phyloP scores from a whole-genome alignment of 2,113 vertebrate genomes.

The Cygnus buccinator region DNA sequence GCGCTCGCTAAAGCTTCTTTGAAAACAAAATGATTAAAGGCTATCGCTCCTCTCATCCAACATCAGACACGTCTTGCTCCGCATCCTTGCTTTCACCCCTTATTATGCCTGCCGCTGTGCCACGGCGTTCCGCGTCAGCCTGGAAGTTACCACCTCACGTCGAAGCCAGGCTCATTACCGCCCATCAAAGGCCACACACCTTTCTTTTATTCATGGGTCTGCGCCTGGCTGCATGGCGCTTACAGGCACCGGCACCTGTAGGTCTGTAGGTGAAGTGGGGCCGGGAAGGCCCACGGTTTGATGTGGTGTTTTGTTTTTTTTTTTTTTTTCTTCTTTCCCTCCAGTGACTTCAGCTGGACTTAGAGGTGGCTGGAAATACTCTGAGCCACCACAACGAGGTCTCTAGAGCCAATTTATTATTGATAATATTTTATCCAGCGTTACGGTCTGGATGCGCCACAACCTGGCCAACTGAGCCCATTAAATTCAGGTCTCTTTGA shows the following conservation, averaged over 20 bases:
- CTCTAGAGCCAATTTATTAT: not conserved
- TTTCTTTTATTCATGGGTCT: not conserved
- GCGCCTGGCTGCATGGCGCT: not conserved
- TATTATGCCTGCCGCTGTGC: constrained; percentile 65
- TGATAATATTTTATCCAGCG: not conserved
- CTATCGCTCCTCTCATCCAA: constrained; percentile 69
- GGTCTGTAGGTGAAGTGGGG: too few species aligned
- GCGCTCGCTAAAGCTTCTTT: constrained; percentile 65
- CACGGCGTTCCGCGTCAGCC: not conserved
- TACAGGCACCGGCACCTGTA: rapidly evolving
- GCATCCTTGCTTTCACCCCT: constrained; percentile 49
- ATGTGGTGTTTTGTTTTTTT: not conserved
- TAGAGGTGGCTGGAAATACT: not conserved
- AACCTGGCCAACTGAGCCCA: not conserved
- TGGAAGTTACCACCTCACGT: constrained; percentile 20
- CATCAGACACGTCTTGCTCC: constrained; percentile 67
- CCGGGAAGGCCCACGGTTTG: rapidly evolving
- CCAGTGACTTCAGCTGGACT: not conserved
- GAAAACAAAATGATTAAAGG: constrained; percentile 78
- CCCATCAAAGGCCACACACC: constrained; percentile 6
- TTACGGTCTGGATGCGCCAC: rapidly evolving
- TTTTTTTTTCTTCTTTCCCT: not conserved
- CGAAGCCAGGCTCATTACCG: constrained; percentile 23
- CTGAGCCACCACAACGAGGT: not conserved
- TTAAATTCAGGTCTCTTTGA: not conserved